phyloP scores from a whole-genome alignment of 2,113 vertebrate genomes.

The Lycaon pictus region DNA sequence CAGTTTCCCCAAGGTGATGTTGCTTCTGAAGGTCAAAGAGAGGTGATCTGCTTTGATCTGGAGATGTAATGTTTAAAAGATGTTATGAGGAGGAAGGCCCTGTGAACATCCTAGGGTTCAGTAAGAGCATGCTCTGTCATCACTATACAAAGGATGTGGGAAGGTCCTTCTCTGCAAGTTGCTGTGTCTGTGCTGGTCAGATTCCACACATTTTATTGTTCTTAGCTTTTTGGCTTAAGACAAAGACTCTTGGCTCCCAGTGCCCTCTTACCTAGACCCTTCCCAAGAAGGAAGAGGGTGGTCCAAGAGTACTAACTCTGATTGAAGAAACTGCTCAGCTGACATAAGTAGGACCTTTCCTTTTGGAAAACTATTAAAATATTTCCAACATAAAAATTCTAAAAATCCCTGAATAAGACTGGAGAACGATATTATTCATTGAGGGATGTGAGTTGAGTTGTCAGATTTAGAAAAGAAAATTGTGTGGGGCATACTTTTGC shows the following conservation, averaged over 20 bases:
- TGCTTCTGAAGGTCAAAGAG: constrained; percentile 7
- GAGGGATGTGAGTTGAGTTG: not conserved
- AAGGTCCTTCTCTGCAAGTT: not conserved
- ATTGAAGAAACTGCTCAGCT: not conserved
- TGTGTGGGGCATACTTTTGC: not conserved
- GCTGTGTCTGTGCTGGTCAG: not conserved
- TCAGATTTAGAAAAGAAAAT: not conserved
- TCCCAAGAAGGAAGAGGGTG: not conserved
- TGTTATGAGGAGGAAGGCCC: not conserved
- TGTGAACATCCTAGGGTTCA: not conserved
- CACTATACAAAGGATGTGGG: fast-evolving
- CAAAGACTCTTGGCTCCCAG: not conserved
- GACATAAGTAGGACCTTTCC: not conserved
- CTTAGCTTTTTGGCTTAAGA: not conserved
- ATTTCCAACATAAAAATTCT: constrained; percentile 31
- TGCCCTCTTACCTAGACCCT: not conserved
- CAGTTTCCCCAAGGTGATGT: not conserved
- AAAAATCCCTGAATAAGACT: not conserved
- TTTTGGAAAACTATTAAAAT: not conserved
- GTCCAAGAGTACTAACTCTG: not conserved
- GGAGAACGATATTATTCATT: not conserved
- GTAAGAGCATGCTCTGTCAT: not conserved
- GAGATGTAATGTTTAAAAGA: not conserved
- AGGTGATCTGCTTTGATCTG: not conserved
- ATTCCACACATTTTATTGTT: not conserved